Evolutionary conservation across 2,888 invertebrate genomes (phyloP), one percentile per base, ranked within the genome.

Genomic region (Ligdia adustata): DNA sequence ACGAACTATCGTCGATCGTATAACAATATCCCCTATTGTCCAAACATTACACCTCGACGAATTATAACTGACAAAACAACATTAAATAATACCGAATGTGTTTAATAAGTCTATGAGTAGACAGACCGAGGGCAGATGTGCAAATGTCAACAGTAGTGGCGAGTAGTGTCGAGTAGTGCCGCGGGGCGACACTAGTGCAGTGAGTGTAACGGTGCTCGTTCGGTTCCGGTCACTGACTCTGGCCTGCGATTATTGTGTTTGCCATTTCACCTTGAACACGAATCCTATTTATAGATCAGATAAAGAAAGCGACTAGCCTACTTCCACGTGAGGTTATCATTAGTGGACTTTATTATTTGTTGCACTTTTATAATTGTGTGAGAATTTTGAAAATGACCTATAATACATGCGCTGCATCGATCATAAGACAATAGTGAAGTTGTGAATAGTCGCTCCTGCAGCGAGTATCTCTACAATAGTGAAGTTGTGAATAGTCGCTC

Each of bases 71-170:
- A n/a, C n/a, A n/a, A n/a, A n/a, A n/a, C n/a, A n/a, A n/a, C n/a
- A n/a, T n/a, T n/a, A n/a, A n/a, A n/a, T n/a, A n/a, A n/a, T n/a
- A n/a, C n/a, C n/a, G n/a, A n/a, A n/a, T n/a, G n/a, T n/a, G n/a
- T n/a, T n/a, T n/a, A n/a, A 16, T 16, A 5, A 16, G 5, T 16
- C 3, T 5, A 16, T 3, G 3, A 16, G 16, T 4, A 16, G 16
- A 5, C 5, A 33, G 28, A 9, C 34, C 15, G 31, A 34, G 29
- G 53, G 48, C 55, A 56, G 58, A 45, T 51, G 55, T 44, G 51
- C 45, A 58, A 56, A 59, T 59, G 59, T 56, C 56, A 59, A 49
- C 39, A 55, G 56, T 46, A 4, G n/a, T n/a, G n/a, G n/a, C n/a
- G n/a, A n/a, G n/a, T n/a, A n/a, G n/a, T n/a, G n/a, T n/a, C n/a